These are phyloP conservation scores for Cyclopterus lumpus DNA, from an alignment of 2,797 vertebrate species.

Conservation along the genomic window DNA sequence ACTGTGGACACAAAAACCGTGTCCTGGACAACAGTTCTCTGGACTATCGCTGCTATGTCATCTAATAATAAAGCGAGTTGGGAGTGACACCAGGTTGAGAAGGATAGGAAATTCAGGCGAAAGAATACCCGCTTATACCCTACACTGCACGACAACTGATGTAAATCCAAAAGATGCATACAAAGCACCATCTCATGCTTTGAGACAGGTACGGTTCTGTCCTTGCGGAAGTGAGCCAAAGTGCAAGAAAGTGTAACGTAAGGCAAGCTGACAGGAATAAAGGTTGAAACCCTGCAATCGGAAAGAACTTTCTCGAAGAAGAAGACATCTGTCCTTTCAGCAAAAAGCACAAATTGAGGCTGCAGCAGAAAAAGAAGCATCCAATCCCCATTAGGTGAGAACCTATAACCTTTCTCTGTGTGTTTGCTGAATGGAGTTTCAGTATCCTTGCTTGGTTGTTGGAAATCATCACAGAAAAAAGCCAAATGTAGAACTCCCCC, in stretches of 20 bases:
- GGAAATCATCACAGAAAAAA: neutral
- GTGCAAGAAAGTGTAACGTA: slow-evolving; percentile 23
- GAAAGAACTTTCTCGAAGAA: neutral
- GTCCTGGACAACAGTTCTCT: no score
- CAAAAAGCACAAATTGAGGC: slow-evolving; percentile 5
- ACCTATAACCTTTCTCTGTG: slow-evolving; percentile 1
- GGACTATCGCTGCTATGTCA: no score
- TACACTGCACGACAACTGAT: neutral
- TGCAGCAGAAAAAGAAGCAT: slow-evolving; percentile 14
- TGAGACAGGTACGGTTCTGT: neutral
- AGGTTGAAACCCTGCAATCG: slow-evolving; percentile 19
- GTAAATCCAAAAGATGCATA: slow-evolving; percentile 13
- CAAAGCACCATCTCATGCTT: neutral
- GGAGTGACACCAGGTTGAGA: no score
- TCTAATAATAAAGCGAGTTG: no score
- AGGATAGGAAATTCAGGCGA: neutral
- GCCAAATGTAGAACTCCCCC: neutral
- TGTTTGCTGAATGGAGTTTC: slow-evolving; percentile 7
- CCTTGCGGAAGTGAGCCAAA: neutral
- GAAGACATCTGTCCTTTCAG: slow-evolving; percentile 21
- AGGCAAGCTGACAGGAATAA: slow-evolving; percentile 12
- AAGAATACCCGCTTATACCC: neutral
- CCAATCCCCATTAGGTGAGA: slow-evolving; percentile 18
- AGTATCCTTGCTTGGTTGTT: neutral
- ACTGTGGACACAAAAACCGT: no score